These are phyloP conservation scores for Plutomurus gul DNA, from an alignment of 1,140 invertebrate genomes.

Conservation along the genomic window DNA sequence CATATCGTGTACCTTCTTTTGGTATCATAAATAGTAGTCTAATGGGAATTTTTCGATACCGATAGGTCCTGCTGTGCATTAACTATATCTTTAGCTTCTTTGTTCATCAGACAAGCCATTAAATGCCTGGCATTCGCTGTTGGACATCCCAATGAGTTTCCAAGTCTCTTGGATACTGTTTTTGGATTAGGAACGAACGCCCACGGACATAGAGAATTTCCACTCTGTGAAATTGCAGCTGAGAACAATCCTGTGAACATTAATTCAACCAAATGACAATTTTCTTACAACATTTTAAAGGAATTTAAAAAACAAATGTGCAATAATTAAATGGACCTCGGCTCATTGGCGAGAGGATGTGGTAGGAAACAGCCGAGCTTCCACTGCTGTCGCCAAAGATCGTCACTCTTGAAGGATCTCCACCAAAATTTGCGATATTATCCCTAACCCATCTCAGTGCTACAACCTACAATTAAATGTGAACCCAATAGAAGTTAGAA, in stretches of 20 bases:
- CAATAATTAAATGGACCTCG: not conserved
- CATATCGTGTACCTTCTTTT: too few species aligned
- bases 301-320: not conserved
- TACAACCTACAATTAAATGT: constrained; percentile 11
- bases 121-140: constrained; percentile 9
- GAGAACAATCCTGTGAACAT: constrained; percentile 29
- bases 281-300: too few species aligned
- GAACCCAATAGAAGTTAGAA: not conserved
- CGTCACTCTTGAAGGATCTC: constrained; percentile 22
- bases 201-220: constrained; percentile 29
- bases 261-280: too few species aligned
- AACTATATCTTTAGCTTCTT: constrained; percentile 38
- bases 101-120: constrained; percentile 38
- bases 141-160: constrained; percentile 31
- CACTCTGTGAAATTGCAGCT: constrained; percentile 18
- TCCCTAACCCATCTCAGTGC: constrained; percentile 44
- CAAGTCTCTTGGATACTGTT: constrained; percentile 31
- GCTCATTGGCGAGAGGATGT: constrained; percentile 30
- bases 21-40: not conserved
- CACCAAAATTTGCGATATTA: constrained; percentile 38
- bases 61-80: constrained; percentile 30
- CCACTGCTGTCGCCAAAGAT: not conserved
- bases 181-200: constrained; percentile 32
- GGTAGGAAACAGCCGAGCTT: not conserved
- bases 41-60: not conserved